Evolutionary conservation across 2,113 vertebrate species (phyloP).

Genomic region (Siniperca chuatsi): DNA sequence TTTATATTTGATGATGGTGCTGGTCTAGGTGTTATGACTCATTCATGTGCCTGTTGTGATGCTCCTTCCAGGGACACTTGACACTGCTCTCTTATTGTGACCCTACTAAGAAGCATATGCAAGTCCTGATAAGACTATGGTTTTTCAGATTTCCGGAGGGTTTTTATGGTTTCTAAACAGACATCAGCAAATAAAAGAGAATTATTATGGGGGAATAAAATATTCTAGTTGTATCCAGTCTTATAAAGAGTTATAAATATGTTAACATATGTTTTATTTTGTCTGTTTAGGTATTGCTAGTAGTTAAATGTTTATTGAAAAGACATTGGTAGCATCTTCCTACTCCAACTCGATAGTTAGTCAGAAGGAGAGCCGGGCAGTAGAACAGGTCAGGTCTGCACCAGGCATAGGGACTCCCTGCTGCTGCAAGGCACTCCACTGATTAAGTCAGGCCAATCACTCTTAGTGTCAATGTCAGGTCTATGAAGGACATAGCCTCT

Average conservation of each 20-base stretch:
- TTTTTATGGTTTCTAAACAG: not conserved
- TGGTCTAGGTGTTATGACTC: slow-evolving; percentile 20
- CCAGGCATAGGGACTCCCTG: slow-evolving; percentile 44
- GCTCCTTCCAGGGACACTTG: slow-evolving; percentile 40
- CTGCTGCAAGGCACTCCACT: slow-evolving; percentile 57
- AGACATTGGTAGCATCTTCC: not conserved
- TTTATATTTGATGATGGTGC: slow-evolving; percentile 18
- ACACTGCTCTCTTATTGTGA: slow-evolving; percentile 42
- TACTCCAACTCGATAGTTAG: not conserved
- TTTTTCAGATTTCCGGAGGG: not conserved
- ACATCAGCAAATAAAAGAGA: not conserved
- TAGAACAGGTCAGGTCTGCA: slow-evolving; percentile 33
- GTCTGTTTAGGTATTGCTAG: not conserved
- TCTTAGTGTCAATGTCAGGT: slow-evolving; percentile 64
- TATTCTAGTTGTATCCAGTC: not conserved
- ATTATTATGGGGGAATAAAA: not conserved
- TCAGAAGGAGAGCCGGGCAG: slow-evolving; percentile 12
- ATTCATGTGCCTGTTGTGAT: not conserved
- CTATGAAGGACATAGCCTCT: slow-evolving; percentile 54
- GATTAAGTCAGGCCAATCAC: slow-evolving; percentile 72
- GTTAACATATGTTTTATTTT: not conserved
- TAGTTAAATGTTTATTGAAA: not conserved
- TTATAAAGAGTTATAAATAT: not conserved
- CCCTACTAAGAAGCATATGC: not conserved
- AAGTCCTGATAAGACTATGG: slow-evolving; percentile 5